Base-by-base conservation (phyloP, 2,113 vertebrate species). In the Mesocricetus auratus region DNA sequence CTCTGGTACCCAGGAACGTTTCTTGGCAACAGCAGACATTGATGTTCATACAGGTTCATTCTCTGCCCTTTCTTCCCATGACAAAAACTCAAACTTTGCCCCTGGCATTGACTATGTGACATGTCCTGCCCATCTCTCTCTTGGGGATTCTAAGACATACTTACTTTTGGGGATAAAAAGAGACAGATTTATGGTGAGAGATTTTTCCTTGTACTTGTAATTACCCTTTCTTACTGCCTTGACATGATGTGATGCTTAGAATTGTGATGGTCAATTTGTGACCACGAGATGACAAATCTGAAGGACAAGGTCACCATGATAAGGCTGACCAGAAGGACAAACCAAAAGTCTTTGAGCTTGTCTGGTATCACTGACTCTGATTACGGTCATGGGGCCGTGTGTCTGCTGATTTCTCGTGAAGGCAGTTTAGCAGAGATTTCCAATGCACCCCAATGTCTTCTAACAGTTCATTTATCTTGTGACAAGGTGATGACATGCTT, bases 101-200 rank as follows among this genome's bases (percentile, higher is more conserved):
- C 47, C 22, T 68, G 68, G 8, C 66, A 0, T 68, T 62, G 69
- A 24, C 36, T 45, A 12, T 21, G 0, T 47, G 31, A 86, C 71
- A 81, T 29, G 66, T 12, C 91, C 47, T 94, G 56, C 62, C 9
- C 33, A 33, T 58, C 89, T 90, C 68, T 95, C 42, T 13, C 69
- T 94, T 82, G 42, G 26, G 11, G 22, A 82, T 88, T 86, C 47
- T 89, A 90, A 73, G 53, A 93, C 71, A 88, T 62, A 78, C 19
- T 89, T 94, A 89, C 26, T 15, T 82, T 95, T 89, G 50, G 60
- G 64, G 29, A 90, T 74, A 81, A 79, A 90, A 86, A 26, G 86
- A 94, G 53, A 94, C 60, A 62, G n/a, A 50, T 17, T 64, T 42
- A 24, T 16, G 73, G 50, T 0, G 9, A 74, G 12, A 83, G 5